These are phyloP conservation scores for Montipora efflorescens DNA, from an alignment of 64 coral and sea anemone genomes.

Conservation along the genomic window DNA sequence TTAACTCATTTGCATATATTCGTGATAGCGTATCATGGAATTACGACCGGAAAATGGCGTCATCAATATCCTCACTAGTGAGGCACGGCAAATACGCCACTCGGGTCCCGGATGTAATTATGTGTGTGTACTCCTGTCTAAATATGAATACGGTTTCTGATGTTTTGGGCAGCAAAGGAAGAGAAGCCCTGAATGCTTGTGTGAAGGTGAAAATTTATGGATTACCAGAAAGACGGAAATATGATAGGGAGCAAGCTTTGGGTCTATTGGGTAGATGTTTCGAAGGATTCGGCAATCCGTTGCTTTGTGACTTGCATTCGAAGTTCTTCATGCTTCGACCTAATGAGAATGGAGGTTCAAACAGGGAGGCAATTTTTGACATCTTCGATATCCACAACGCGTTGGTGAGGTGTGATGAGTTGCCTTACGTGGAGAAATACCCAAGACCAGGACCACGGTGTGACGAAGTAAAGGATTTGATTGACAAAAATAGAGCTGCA, in stretches of 20 bases:
- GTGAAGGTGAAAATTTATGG: neutral
- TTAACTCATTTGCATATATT: no score
- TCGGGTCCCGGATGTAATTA: no score
- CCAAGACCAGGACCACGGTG: neutral
- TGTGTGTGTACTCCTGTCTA: neutral
- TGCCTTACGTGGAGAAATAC: neutral
- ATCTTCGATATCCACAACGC: neutral
- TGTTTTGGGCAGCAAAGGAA: constrained; percentile 3
- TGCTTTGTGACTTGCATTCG: no score
- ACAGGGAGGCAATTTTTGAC: neutral
- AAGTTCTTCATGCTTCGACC: neutral
- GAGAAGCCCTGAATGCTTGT: neutral
- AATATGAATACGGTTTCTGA: neutral
- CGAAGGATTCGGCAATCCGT: no score
- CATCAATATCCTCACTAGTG: no score
- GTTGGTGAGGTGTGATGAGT: neutral
- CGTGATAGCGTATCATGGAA: no score
- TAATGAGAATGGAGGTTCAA: neutral
- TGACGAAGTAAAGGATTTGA: neutral
- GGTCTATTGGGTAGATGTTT: neutral
- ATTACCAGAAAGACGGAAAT: neutral
- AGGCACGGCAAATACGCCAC: no score
- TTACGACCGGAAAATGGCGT: no score
- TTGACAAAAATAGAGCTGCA: neutral
- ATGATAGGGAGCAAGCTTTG: neutral